These are phyloP conservation scores for Capromys pilorides DNA, from an alignment of 2,797 vertebrate genomes.

Conservation along the genomic window DNA sequence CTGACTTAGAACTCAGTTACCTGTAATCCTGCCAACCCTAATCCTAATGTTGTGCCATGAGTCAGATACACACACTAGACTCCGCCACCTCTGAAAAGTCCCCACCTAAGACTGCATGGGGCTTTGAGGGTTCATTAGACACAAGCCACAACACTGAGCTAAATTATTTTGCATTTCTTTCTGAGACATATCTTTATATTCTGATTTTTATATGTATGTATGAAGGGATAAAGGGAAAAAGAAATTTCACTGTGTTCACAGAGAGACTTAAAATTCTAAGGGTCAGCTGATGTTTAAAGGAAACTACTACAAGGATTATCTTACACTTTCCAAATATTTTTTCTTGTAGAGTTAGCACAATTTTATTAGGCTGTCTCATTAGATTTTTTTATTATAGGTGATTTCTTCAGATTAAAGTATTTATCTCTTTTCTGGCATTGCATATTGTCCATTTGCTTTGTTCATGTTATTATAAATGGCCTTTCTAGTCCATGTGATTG, in stretches of 20 bases:
- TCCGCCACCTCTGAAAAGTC: not conserved
- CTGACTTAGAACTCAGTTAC: not conserved
- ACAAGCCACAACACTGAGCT: not conserved
- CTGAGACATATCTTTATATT: too few species aligned
- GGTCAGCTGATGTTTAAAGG: too few species aligned
- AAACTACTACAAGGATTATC: not conserved
- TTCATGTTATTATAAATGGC: not conserved
- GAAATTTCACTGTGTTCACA: too few species aligned
- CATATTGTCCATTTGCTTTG: slow-evolving; percentile 10
- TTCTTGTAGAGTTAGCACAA: not conserved
- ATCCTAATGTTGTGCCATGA: not conserved
- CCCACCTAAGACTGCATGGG: not conserved
- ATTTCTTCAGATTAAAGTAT: not conserved
- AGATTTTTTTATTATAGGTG: not conserved
- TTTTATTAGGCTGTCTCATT: not conserved
- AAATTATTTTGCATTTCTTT: not conserved
- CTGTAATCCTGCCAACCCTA: not conserved
- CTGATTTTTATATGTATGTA: too few species aligned
- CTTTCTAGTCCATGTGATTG: not conserved
- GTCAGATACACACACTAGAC: not conserved
- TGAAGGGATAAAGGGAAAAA: too few species aligned
- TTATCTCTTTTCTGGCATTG: not conserved
- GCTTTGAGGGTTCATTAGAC: not conserved
- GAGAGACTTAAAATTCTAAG: too few species aligned
- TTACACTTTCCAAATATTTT: not conserved